These are phyloP conservation scores for Mamestra configurata DNA, from an alignment of 1,140 invertebrate genomes.

Conservation along the genomic window DNA sequence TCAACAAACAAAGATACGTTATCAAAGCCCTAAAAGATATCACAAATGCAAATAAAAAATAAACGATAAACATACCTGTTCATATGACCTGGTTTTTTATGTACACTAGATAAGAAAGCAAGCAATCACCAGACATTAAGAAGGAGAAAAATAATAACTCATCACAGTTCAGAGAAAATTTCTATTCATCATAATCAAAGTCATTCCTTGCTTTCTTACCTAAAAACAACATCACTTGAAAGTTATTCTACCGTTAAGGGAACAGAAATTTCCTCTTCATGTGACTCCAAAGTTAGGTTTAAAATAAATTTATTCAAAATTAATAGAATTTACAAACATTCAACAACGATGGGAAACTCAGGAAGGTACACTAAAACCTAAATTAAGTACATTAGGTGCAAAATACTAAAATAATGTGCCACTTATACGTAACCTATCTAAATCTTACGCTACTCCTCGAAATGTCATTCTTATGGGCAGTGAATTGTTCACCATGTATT, in stretches of 20 bases:
- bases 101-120: slow-evolving; percentile 86
- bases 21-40: slow-evolving; percentile 53
- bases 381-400: slow-evolving; percentile 40
- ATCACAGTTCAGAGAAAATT: slow-evolving; percentile 86
- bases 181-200: slow-evolving; percentile 81
- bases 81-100: slow-evolving; percentile 75
- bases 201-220: slow-evolving; percentile 85
- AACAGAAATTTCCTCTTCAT: slow-evolving; percentile 87
- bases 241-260: slow-evolving; percentile 80
- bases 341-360: slow-evolving; percentile 76
- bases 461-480: slow-evolving; percentile 51
- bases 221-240: slow-evolving; percentile 60
- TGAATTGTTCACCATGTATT: slow-evolving; percentile 37
- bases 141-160: slow-evolving; percentile 73
- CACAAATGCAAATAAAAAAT: slow-evolving; percentile 61
- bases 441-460: slow-evolving; percentile 37
- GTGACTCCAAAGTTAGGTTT: slow-evolving; percentile 64
- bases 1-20: slow-evolving; percentile 52
- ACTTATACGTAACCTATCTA: slow-evolving; percentile 31
- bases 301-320: slow-evolving; percentile 68
- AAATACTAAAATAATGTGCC: slow-evolving; percentile 51
- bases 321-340: slow-evolving; percentile 65
- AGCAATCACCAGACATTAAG: slow-evolving; percentile 74
- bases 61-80: slow-evolving; percentile 74
- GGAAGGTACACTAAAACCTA: slow-evolving; percentile 47